These are phyloP conservation scores for Mystacides longicornis DNA, from an alignment of 2,888 invertebrate species.

Conservation along the genomic window DNA sequence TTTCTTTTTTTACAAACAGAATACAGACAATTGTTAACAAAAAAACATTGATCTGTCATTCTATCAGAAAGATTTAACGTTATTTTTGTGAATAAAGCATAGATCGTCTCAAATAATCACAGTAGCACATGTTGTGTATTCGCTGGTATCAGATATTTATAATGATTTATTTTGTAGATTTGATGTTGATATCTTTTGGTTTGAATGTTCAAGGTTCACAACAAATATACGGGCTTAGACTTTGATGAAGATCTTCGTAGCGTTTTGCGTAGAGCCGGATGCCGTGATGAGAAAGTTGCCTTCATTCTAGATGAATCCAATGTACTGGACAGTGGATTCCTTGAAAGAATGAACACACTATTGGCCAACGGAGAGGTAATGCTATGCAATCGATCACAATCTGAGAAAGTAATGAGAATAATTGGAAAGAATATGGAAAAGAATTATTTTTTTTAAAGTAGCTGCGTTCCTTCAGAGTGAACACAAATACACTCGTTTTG, in stretches of 20 bases:
- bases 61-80: too few relatives aligned
- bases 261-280: constrained; percentile 77
- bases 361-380: constrained; percentile 90
- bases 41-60: too few relatives aligned
- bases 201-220: constrained; percentile 76
- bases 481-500: neutral
- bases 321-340: constrained; percentile 95
- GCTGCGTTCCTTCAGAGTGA: neutral
- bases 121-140: too few relatives aligned
- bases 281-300: constrained; percentile 96
- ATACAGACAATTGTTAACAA: too few relatives aligned
- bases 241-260: constrained; percentile 97
- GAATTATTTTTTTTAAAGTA: neutral
- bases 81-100: too few relatives aligned
- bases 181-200: too few relatives aligned
- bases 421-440: too few relatives aligned
- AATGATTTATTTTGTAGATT: too few relatives aligned
- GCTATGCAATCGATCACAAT: neutral
- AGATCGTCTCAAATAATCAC: too few relatives aligned
- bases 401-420: too few relatives aligned
- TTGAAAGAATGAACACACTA: constrained; percentile 98
- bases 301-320: constrained; percentile 99
- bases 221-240: constrained; percentile 97
- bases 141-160: too few relatives aligned
- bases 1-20: too few relatives aligned